A percentile compares a stretch with the other conserved stretches of the same genome.
These are phyloP conservation scores for Lasiurus borealis DNA, from an alignment of 2,113 vertebrate genomes.

Conservation along the genomic window DNA sequence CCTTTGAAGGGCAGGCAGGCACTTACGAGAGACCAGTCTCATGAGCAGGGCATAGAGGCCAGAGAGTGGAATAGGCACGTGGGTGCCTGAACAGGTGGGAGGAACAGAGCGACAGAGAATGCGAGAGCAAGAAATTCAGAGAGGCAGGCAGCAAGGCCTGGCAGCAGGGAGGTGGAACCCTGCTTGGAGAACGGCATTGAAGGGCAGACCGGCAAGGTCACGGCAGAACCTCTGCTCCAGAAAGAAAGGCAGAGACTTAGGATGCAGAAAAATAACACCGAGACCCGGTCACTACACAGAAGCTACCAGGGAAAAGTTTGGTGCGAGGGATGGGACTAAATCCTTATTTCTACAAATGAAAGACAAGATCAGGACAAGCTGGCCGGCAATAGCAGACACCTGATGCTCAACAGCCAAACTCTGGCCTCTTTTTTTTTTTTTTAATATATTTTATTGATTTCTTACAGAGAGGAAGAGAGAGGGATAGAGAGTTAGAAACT, in stretches of 20 bases:
- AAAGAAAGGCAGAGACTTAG: slow-evolving; percentile 8
- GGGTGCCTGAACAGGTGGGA: neutral
- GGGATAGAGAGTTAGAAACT: no score
- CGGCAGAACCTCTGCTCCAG: neutral
- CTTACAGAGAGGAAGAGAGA: no score
- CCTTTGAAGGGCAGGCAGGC: neutral
- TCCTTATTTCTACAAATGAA: neutral
- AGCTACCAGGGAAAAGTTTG: neutral
- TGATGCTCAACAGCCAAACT: neutral
- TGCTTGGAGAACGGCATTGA: neutral
- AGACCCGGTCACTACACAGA: neutral
- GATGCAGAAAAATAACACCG: neutral
- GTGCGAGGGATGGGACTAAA: neutral
- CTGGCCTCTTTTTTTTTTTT: neutral
- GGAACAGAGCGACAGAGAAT: neutral
- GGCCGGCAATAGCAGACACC: neutral
- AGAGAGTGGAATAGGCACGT: neutral
- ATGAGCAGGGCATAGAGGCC: neutral
- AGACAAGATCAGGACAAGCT: neutral
- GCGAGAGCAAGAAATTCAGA: neutral
- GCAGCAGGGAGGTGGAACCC: neutral
- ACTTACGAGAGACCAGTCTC: neutral
- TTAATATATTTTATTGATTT: no score
- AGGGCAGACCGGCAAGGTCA: neutral
- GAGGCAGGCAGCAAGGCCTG: neutral